These are phyloP conservation scores for Chelon auratus DNA, from an alignment of 2,797 vertebrate species.

Conservation along the genomic window DNA sequence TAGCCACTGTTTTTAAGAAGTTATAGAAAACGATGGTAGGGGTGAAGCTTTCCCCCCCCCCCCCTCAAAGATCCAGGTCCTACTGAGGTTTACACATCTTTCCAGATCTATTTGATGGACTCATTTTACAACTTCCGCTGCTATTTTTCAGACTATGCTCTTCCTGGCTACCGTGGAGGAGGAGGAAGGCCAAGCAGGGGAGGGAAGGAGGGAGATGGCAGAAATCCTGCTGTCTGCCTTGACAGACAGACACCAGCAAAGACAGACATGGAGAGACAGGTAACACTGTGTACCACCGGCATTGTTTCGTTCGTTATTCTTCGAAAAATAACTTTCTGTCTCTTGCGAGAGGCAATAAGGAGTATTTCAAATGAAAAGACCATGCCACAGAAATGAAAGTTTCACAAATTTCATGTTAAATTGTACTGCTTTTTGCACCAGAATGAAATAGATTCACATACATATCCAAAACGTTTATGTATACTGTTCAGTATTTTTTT, in stretches of 20 bases:
- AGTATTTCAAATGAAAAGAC: too few species aligned
- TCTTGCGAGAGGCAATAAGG: constrained; percentile 21
- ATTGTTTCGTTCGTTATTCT: constrained; percentile 28
- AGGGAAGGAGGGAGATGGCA: constrained; percentile 88
- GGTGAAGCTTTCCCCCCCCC: not conserved
- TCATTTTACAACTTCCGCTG: constrained; percentile 32
- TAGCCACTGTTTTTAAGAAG: not conserved
- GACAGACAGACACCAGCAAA: constrained; percentile 89
- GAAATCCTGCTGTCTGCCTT: constrained; percentile 86
- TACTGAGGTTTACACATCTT: not conserved
- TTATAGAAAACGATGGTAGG: not conserved
- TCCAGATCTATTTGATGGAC: constrained; percentile 4
- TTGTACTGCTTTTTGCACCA: not conserved
- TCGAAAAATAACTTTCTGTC: constrained; percentile 29
- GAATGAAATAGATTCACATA: not conserved
- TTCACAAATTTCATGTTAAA: not conserved
- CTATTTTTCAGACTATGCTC: constrained; percentile 89
- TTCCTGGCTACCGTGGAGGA: constrained; percentile 88
- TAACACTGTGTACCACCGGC: constrained; percentile 70
- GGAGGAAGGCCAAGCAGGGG: constrained; percentile 82
- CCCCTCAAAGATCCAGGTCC: not conserved
- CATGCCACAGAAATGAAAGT: too few species aligned
- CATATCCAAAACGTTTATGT: too few species aligned
- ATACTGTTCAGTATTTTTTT: not conserved
- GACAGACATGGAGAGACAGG: constrained; percentile 94